phyloP scores from a whole-genome alignment of 2,888 invertebrate genomes.

The Temnothorax ravouxi region DNA sequence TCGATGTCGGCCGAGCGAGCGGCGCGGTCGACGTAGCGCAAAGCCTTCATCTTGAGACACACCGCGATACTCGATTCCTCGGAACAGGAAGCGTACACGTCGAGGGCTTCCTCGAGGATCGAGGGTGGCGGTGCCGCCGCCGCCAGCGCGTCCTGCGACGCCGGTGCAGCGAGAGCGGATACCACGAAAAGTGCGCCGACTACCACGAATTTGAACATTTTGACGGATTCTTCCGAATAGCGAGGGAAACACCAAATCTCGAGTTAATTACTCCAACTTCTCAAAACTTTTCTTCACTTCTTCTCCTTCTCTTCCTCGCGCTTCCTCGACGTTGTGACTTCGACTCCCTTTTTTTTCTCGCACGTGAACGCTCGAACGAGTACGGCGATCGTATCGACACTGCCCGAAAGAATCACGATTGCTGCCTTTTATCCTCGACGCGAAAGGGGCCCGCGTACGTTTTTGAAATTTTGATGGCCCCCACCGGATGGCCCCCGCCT shows the following conservation, averaged over 20 bases:
- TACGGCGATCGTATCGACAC: constrained; percentile 86
- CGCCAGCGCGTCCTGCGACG: constrained; percentile 74
- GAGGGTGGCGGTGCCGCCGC: constrained; percentile 70
- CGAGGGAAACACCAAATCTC: constrained; percentile 9
- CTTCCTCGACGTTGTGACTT: constrained; percentile 2
- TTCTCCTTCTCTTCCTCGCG: constrained; percentile 39
- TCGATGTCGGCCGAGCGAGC: constrained; percentile 88
- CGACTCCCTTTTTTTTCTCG: constrained; percentile 20
- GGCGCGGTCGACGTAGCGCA: constrained; percentile 92
- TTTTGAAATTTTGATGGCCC: constrained; percentile 87
- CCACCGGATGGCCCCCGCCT: constrained; percentile 79
- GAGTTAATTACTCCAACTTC: constrained; percentile 28
- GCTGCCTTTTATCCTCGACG: constrained; percentile 86
- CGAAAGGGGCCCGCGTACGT: constrained; percentile 86
- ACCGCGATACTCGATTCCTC: constrained; percentile 89
- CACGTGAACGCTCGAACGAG: constrained; percentile 80
- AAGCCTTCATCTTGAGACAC: constrained; percentile 93
- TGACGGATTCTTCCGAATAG: constrained; percentile 43
- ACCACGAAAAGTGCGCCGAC: constrained; percentile 79
- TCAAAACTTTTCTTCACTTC: constrained; percentile 47
- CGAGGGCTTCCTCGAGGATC: constrained; percentile 82
- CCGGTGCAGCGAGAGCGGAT: constrained; percentile 81
- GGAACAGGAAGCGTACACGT: constrained; percentile 88
- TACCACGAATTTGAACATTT: constrained; percentile 83
- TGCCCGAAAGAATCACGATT: constrained; percentile 86